A percentile compares a stretch with the other conserved stretches of the same genome.
Evolutionary conservation across 2,888 invertebrate species (phyloP).

Genomic region (Oxystoma pomonae): DNA sequence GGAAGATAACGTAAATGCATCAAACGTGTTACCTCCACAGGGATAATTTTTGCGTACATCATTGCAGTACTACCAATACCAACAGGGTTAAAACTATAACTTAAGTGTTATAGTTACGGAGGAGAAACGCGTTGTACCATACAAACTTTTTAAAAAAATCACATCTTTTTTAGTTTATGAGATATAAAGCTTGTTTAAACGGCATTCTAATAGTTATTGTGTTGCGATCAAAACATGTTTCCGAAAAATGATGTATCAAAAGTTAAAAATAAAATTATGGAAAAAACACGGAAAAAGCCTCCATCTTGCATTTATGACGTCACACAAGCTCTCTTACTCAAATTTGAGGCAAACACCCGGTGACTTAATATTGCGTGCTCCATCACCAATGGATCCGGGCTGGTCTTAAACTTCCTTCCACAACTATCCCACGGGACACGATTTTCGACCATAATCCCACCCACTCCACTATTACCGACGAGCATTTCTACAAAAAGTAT

Average conservation of each 20-base stretch:
- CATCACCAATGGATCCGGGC: background rate
- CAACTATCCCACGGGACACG: background rate
- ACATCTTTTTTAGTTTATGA: background rate
- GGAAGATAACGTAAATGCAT: no score
- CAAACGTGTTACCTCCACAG: no score
- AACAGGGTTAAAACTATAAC: no score
- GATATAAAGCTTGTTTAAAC: background rate
- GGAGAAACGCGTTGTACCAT: no score
- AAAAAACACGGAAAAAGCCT: background rate
- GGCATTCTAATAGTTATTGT: background rate
- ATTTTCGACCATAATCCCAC: no score
- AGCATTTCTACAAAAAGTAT: no score
- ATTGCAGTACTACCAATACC: no score
- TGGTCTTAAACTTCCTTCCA: background rate
- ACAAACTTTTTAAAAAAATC: no score
- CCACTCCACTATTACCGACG: no score
- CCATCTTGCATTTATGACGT: background rate
- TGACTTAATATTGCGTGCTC: background rate
- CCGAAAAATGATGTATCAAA: background rate
- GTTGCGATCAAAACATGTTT: background rate
- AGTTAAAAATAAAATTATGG: background rate
- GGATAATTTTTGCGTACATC: no score
- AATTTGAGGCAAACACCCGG: background rate
- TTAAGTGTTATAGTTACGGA: no score
- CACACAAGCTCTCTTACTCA: background rate